Percentiles rank a stretch among this genome's conserved stretches.
These are phyloP conservation scores for Cerastoderma edule DNA, from an alignment of 2,888 invertebrate genomes.

Conservation along the genomic window DNA sequence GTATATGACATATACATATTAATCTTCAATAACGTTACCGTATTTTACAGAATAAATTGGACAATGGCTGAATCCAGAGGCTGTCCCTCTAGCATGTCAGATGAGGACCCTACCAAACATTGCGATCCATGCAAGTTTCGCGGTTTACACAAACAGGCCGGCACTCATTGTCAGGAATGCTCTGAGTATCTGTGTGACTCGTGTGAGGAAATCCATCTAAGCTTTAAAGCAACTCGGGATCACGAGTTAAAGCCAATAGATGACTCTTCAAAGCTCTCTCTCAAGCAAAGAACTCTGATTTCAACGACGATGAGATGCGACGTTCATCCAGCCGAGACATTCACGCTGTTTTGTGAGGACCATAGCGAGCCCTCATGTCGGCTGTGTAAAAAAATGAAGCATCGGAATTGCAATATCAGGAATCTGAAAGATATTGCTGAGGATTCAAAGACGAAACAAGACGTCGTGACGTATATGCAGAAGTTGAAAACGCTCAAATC, in stretches of 20 bases:
- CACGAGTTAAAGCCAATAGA: background rate
- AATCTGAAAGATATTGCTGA: background rate
- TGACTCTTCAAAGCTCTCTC: background rate
- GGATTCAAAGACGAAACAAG: background rate
- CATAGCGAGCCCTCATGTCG: background rate
- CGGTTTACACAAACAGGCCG: background rate
- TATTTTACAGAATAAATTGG: no score
- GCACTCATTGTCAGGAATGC: background rate
- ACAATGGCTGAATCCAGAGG: no score
- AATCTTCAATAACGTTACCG: no score
- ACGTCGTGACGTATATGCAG: background rate
- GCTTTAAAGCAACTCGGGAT: slow-evolving; percentile 11
- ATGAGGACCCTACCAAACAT: background rate
- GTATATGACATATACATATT: no score
- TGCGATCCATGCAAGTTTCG: slow-evolving; percentile 7
- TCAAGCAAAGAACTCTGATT: no score
- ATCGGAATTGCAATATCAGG: background rate
- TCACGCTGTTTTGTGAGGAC: background rate
- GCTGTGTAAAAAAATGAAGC: background rate
- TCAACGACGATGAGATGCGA: background rate
- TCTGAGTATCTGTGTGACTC: background rate
- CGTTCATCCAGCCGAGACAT: background rate
- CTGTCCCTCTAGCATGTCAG: background rate
- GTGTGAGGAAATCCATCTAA: slow-evolving; percentile 11
- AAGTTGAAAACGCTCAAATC: background rate